Conservation (phyloP, 1,140 invertebrate species). For the Zaprionus lachaisei region DNA sequence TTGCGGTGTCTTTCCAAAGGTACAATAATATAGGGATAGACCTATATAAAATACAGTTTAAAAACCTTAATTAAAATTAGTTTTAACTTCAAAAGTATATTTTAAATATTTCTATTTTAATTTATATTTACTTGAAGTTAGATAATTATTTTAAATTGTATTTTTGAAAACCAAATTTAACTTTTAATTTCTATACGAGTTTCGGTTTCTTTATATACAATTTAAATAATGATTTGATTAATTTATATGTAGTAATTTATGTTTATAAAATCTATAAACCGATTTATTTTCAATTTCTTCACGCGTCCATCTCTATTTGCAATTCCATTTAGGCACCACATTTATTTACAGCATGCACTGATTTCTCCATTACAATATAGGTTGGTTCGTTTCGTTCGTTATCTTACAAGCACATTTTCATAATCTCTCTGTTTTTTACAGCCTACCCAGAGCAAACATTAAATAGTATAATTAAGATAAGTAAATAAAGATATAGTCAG, state of each 20-base stretch:
- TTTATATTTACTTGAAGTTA: neutral
- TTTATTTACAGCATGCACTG: neutral
- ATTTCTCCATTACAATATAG: slow-evolving; percentile 8
- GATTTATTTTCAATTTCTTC: neutral
- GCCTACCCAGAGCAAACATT: neutral
- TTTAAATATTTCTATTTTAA: too few species aligned
- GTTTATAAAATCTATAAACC: neutral
- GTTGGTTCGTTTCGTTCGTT: neutral
- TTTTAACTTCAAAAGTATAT: too few species aligned
- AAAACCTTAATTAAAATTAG: too few species aligned
- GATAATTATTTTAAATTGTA: neutral
- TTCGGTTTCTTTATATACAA: too few species aligned
- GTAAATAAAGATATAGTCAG: slow-evolving; percentile 1
- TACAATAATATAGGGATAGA: too few species aligned
- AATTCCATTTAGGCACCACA: neutral
- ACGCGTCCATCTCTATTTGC: neutral
- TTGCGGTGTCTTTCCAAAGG: too few species aligned
- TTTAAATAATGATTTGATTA: neutral
- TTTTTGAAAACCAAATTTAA: neutral
- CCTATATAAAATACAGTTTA: too few species aligned
- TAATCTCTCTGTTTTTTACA: neutral
- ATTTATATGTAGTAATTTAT: neutral
- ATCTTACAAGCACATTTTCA: slow-evolving; percentile 16
- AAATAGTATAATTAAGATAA: slow-evolving; percentile 8
- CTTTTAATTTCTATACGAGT: too few species aligned